Base-by-base conservation (phyloP, 2,888 invertebrate species). In the Agelastica alni region DNA sequence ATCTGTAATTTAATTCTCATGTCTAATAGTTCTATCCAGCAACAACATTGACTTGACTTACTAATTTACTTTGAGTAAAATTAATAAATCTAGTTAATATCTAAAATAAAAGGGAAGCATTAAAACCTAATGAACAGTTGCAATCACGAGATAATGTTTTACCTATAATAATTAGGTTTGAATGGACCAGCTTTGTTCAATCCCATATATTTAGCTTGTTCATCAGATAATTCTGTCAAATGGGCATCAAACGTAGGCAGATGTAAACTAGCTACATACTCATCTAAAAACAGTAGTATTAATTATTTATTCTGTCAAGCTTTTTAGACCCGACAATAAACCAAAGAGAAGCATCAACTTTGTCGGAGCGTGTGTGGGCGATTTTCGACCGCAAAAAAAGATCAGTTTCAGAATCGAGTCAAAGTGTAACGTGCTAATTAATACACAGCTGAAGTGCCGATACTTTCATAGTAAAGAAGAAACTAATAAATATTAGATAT, bases 161-260 rank as follows among this genome's bases (percentile, higher is more conserved):
- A 97, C 87, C 97, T 89, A 79, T 98, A 98, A 78, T 97, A 96
- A 78, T 96, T 97, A 60, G 97, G 97, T 80, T 98, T 98, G 80
- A 97, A 98, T 34, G 97, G 97, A 42, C 98, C 98, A 45, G 95
- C 93, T 81, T 97, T 98, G 76, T 94, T 95, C 22, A 98, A 86
- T 59, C 97, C 97, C 82, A 97, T 86, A 75, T 97, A 98, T 76
- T 96, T 96, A 37, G 96, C 96, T 79, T 98, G 97, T 71, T 97
- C 97, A 75, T 98, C 97, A 3, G 89, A 85, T 46, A 98, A 81
- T 75, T 98, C 97, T 0, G 97, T 98, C 66, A 98, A 82, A 73
- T 97, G 96, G 13, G 97, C 97, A 81, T 97, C 97, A 76, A 98
- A 98, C 12, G 96, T 93, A 5, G 96, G 94, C 71, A 98, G 82